Percentiles rank a stretch among this genome's conserved stretches.
Evolutionary conservation across 2,888 invertebrate species (phyloP).

Genomic region (Halictus ligatus): DNA sequence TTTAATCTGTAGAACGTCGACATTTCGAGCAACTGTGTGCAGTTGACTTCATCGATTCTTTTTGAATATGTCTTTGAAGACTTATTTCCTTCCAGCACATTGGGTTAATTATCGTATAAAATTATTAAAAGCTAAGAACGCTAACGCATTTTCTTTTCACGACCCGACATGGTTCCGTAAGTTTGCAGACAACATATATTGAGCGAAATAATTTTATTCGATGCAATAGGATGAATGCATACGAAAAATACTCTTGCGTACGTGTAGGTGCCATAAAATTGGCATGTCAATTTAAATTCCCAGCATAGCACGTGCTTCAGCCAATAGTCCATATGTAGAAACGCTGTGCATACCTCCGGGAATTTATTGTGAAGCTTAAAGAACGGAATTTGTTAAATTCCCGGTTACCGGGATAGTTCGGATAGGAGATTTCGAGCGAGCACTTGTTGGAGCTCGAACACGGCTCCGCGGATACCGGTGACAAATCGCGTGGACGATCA

Average conservation of each 20-base stretch:
- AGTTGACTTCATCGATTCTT: too few species aligned
- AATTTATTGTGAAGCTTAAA: neutral
- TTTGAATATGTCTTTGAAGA: too few species aligned
- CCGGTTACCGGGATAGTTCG: constrained; percentile 1
- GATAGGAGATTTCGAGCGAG: constrained; percentile 22
- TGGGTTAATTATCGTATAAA: neutral
- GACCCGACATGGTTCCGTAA: neutral
- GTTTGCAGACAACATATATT: neutral
- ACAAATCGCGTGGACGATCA: constrained; percentile 51
- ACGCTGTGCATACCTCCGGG: neutral
- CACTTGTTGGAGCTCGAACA: constrained; percentile 30
- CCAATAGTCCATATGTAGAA: neutral
- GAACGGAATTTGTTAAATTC: neutral
- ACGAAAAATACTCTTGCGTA: neutral
- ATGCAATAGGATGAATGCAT: neutral
- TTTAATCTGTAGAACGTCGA: neutral
- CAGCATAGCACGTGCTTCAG: neutral
- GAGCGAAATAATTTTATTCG: neutral
- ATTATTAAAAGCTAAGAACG: neutral
- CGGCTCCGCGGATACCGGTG: constrained; percentile 30
- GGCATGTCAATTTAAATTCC: neutral
- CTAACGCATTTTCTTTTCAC: neutral
- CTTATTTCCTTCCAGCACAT: neutral
- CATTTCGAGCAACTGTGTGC: neutral
- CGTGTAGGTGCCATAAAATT: neutral